Evolutionary conservation across 2,797 vertebrate genomes (phyloP).

Genomic region (Neoniphon sammara): DNA sequence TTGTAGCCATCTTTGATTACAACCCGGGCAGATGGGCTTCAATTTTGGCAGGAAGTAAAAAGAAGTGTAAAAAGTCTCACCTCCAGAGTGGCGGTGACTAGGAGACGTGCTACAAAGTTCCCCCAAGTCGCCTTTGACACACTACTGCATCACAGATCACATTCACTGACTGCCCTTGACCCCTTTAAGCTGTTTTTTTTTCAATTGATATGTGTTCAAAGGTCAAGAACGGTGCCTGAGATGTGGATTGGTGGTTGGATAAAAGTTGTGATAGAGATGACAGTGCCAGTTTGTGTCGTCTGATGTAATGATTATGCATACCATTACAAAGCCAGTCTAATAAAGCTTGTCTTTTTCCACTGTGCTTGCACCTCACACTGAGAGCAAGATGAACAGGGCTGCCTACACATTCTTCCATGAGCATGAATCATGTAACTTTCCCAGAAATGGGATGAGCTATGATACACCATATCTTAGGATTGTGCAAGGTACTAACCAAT

Average conservation of each 20-base stretch:
- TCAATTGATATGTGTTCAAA: conserved; percentile 50
- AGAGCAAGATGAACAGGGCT: no score
- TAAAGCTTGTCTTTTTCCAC: background rate
- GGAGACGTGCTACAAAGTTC: conserved; percentile 34
- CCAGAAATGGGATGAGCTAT: background rate
- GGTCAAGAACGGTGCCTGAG: conserved; percentile 35
- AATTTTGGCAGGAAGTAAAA: conserved; percentile 61
- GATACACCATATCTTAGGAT: no score
- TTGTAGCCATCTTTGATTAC: conserved; percentile 75
- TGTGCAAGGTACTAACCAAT: no score
- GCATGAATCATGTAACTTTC: background rate
- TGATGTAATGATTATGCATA: conserved; percentile 48
- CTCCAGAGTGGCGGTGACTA: conserved; percentile 38
- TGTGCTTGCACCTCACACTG: background rate
- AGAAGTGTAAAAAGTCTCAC: conserved; percentile 62
- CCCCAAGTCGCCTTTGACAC: conserved; percentile 43
- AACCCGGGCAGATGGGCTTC: conserved; percentile 66
- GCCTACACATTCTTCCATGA: background rate
- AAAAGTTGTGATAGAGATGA: conserved; percentile 53
- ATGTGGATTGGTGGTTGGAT: conserved; percentile 15
- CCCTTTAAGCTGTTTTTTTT: conserved; percentile 41
- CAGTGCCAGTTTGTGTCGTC: conserved; percentile 40
- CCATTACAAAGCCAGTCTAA: background rate
- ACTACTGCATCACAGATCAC: conserved; percentile 47
- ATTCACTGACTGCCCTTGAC: conserved; percentile 43